Evolutionary conservation across 2,888 invertebrate genomes (phyloP).

Genomic region (Trichacis sp.): DNA sequence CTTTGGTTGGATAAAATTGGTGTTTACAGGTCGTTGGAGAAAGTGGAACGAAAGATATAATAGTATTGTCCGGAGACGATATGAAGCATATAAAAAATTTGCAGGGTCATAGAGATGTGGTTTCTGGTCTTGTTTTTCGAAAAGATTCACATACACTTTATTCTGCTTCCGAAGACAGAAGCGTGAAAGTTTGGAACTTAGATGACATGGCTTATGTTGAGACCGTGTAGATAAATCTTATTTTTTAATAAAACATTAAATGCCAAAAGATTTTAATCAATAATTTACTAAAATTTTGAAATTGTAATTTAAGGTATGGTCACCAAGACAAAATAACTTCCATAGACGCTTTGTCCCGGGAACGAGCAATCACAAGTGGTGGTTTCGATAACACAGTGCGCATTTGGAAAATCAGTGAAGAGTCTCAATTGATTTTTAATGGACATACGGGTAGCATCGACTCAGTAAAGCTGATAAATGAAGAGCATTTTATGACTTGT

Average conservation of each 20-base stretch:
- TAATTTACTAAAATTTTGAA: no score
- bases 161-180: slow-evolving; percentile 81
- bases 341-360: slow-evolving; percentile 88
- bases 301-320: slow-evolving; percentile 74
- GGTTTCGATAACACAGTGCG: slow-evolving; percentile 88
- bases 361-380: slow-evolving; percentile 90
- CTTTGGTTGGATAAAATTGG: no score
- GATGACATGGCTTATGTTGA: slow-evolving; percentile 97
- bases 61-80: slow-evolving; percentile 86
- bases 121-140: slow-evolving; percentile 86
- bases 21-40: slow-evolving; percentile 76
- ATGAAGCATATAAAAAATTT: slow-evolving; percentile 84
- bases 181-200: slow-evolving; percentile 94
- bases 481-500: slow-evolving; percentile 92
- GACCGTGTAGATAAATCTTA: no score
- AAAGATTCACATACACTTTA: slow-evolving; percentile 88
- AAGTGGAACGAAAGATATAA: slow-evolving; percentile 75
- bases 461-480: slow-evolving; percentile 89
- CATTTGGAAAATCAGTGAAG: slow-evolving; percentile 97
- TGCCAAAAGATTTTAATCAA: no score
- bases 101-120: slow-evolving; percentile 80
- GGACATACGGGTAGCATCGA: slow-evolving; percentile 88
- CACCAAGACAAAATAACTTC: slow-evolving; percentile 89
- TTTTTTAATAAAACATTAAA: no score
- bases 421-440: slow-evolving; percentile 95